phyloP scores from a whole-genome alignment of 2,797 vertebrate genomes.

The Enteromius argenteus region DNA sequence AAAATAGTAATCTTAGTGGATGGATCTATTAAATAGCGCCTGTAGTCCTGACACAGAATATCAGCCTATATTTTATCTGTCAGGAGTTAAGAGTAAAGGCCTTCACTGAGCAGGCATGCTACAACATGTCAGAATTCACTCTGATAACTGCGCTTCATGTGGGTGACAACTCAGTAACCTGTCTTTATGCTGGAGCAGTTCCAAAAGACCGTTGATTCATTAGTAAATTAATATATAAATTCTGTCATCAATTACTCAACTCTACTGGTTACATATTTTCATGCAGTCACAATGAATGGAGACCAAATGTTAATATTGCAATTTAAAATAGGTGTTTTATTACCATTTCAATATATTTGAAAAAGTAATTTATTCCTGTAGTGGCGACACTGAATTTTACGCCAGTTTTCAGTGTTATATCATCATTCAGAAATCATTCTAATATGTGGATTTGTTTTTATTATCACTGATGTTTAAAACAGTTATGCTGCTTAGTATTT shows the following conservation, averaged over 20 bases:
- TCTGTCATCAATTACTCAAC: neutral
- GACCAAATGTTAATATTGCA: neutral
- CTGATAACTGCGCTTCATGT: constrained; percentile 72
- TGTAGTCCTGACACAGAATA: neutral
- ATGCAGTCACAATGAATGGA: neutral
- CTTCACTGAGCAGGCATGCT: constrained; percentile 66
- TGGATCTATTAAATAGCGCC: neutral
- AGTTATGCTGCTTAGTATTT: neutral
- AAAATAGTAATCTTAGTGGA: neutral
- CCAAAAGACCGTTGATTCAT: neutral
- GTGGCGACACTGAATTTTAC: neutral
- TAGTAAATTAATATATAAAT: too few species aligned
- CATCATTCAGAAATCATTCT: neutral
- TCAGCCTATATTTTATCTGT: constrained; percentile 4
- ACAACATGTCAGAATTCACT: constrained; percentile 61
- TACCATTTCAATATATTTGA: neutral
- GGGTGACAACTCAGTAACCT: constrained; percentile 10
- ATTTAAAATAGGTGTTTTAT: neutral
- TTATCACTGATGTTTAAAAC: neutral
- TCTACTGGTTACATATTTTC: neutral
- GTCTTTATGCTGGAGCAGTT: neutral
- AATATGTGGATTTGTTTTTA: neutral
- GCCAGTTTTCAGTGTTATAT: neutral
- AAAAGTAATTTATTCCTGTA: neutral
- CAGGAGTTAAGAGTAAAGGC: neutral